A percentile compares a stretch with the other conserved stretches of the same genome.
Evolutionary conservation across 2,113 vertebrate genomes (phyloP).

Genomic region (Butastur rufipennis): DNA sequence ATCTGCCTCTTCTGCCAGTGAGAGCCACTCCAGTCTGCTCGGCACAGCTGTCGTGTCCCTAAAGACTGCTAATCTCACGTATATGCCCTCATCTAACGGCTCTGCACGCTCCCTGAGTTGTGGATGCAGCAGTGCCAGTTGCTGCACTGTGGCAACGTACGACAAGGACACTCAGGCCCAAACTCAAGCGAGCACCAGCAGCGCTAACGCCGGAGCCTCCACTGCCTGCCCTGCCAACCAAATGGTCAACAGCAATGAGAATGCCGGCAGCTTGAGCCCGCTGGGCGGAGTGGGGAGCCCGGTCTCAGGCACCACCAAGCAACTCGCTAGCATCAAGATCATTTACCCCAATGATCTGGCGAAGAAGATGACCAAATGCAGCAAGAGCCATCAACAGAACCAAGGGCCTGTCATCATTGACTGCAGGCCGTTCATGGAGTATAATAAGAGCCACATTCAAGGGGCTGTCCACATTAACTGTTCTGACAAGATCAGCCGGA

Average conservation of each 20-base stretch:
- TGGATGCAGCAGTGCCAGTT: conserved; percentile 98
- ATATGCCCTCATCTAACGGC: conserved; percentile 99
- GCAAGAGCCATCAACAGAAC: conserved; percentile 86
- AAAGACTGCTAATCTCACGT: conserved; percentile 93
- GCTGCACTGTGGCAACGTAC: conserved; percentile 96
- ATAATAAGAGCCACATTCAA: conserved; percentile 97
- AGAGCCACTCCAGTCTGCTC: conserved; percentile 76
- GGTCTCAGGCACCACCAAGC: conserved; percentile 72
- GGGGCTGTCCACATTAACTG: conserved; percentile 98
- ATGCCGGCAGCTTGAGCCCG: conserved; percentile 78
- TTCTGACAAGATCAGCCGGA: conserved; percentile 96
- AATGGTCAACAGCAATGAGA: conserved; percentile 87
- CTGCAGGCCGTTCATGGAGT: conserved; percentile 97
- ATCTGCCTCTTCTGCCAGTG: conserved; percentile 68
- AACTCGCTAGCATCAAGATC: conserved; percentile 80
- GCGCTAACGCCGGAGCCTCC: conserved; percentile 75
- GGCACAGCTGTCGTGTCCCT: conserved; percentile 88
- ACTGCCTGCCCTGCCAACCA: conserved; percentile 76
- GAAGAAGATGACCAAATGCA: conserved; percentile 91
- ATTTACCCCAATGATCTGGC: conserved; percentile 95
- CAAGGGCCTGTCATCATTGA: conserved; percentile 95
- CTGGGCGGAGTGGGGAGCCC: conserved; percentile 79
- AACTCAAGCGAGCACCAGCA: conserved; percentile 82
- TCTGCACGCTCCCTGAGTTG: conserved; percentile 99
- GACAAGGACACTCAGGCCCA: conserved; percentile 90